phyloP scores from a whole-genome alignment of 2,113 vertebrate genomes.

The Gnathonemus longibarbis region DNA sequence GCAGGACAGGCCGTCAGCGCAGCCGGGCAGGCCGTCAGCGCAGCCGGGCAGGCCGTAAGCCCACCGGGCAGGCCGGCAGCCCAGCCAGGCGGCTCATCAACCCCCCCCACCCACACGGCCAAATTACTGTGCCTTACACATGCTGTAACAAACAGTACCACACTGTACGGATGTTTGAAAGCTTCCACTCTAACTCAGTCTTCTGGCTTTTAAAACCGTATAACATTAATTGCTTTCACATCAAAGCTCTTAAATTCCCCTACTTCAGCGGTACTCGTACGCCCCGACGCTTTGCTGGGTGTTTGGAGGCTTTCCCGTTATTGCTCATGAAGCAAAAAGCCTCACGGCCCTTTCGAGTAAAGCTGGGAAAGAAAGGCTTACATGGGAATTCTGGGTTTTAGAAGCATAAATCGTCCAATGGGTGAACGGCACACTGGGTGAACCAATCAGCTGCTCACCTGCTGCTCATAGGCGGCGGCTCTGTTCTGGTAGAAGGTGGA shows the following conservation, averaged over 20 bases:
- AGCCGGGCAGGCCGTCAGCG: too few species aligned
- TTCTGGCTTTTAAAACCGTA: background rate
- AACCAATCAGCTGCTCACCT: conserved; percentile 60
- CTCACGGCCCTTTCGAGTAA: background rate
- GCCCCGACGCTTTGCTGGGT: background rate
- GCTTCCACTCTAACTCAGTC: background rate
- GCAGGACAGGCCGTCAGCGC: background rate
- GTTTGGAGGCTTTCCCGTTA: background rate
- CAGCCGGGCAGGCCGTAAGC: background rate
- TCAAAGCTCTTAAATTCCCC: background rate
- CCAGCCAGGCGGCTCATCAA: conserved; percentile 52
- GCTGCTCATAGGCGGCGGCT: conserved; percentile 92
- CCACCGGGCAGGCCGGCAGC: background rate
- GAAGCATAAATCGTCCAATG: background rate
- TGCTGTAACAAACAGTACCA: background rate
- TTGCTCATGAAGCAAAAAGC: background rate
- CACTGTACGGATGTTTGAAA: background rate
- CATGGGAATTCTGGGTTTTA: background rate
- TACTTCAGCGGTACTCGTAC: background rate
- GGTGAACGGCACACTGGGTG: background rate
- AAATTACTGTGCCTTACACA: background rate
- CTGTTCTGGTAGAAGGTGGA: conserved; percentile 98
- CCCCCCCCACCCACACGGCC: background rate
- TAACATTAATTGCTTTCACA: background rate
- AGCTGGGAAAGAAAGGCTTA: background rate